Evolutionary conservation across 2,888 invertebrate genomes (phyloP), one percentile per base, ranked within the genome.

Genomic region (Ephialtes manifestator): DNA sequence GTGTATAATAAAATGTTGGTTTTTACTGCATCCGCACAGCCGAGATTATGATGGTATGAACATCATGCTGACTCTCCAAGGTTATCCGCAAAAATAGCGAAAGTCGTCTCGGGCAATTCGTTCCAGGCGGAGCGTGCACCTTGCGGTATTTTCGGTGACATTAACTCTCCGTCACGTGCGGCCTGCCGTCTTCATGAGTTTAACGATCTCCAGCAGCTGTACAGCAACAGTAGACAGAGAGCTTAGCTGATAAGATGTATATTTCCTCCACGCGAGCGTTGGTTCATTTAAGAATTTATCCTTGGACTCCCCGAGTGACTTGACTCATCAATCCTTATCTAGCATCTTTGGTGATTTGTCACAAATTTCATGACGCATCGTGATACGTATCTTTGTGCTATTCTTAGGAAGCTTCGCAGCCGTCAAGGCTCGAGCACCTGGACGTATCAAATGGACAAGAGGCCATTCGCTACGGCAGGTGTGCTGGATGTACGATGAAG

Each of bases 91-190:
- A 81, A 85, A 81, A 86, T 86, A 85, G 87, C 81, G 31, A 48
- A 63, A 55, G 11, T 39, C 80, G 86, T 81, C 83, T 68, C 58
- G 76, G 81, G 80, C 83, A 60, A 87, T 87, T 83, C 67, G 78
- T 81, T 87, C 39, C 71, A 75, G 74, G 71, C 75, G 83, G 72
- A 81, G 78, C 83, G 79, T 85, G 76, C 83, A 83, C 83, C 84
- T 84, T 84, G 84, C 80, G 71, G 80, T 84, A 84, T 84, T 84
- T 84, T 76, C 28, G 75, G 80, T 76, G 71, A 80, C 76, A 67
- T 84, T 84, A 71, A 84, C 80, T 72, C 71, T 72, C 67, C 48
- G 24, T 71, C 72, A 51, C 75, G 60, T 46, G 83, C n/a, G 39
- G 48, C 5, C n/a, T 60, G 13, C 35, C 35, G 35, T 58, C 48